Evolutionary conservation across 2,888 invertebrate species (phyloP), one percentile per base, ranked within the genome.

Genomic region (Hirtodrosophila cameraria): DNA sequence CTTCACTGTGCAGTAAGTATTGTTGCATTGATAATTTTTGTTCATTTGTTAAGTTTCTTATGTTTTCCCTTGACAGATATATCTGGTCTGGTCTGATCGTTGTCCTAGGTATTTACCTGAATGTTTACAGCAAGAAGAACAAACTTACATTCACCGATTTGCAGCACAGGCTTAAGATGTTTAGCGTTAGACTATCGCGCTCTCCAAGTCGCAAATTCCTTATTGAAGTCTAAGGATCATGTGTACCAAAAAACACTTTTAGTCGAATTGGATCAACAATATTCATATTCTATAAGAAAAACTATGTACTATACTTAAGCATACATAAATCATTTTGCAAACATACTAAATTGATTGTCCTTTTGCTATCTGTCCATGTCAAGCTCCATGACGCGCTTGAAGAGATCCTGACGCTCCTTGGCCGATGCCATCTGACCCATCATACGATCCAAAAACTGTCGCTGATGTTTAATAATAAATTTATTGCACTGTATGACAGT

Each of bases 71-170:
- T 20, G 28, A 38, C 92, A 97, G 97, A 89, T 97, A 97, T 90
- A 89, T 95, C 0, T 98, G 97, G 96, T 96, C 97, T 0, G 98
- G 98, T 1, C 89, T 96, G 76, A 92, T 99, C 49, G 97, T 99
- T 0, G 92, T 97, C 0, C 73, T 97, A 23, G 98, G 98, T 4
- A 98, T 99, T 87, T 98, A 98, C 90, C 92, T 99, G n/a, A 98
- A 97, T 92, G 93, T 98, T 45, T 96, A 95, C 89, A 96, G 96
- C 89, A 98, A 98, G 90, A 93, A 92, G 63, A 91, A 94, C 75
- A 90, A 90, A 54, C 41, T 90, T 8, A 88, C 89, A 4, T 88
- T 90, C 31, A 63, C 59, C 0, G 90, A 91, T 59, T 9, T 90
- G 25, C 64, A 84, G 30, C 61, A 75, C 12, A 86, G 72, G 52